These are phyloP conservation scores for Incurvaria masculella DNA, from an alignment of 2,888 invertebrate species.

Conservation along the genomic window DNA sequence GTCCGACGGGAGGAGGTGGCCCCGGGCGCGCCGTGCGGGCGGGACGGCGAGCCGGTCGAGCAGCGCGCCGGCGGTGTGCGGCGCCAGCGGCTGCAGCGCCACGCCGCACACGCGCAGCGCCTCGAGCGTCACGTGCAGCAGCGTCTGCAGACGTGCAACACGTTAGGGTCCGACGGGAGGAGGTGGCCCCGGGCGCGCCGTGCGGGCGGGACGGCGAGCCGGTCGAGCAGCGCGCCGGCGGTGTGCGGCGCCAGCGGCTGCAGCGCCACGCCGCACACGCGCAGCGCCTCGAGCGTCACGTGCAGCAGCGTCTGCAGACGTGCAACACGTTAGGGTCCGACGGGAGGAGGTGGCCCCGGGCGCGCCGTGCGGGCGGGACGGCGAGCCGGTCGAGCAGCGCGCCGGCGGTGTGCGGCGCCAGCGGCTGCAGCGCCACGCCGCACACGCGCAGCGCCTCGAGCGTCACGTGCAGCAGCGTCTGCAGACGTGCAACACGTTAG, in stretches of 20 bases:
- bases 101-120: constrained; percentile 76
- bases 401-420: constrained; percentile 71
- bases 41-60: constrained; percentile 64
- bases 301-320: constrained; percentile 69
- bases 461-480: constrained; percentile 66
- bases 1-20: too few species aligned
- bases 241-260: constrained; percentile 84
- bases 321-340: too few species aligned
- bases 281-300: constrained; percentile 78
- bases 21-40: too few species aligned
- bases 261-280: constrained; percentile 76
- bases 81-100: constrained; percentile 83
- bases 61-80: constrained; percentile 63
- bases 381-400: constrained; percentile 68
- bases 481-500: constrained; percentile 26
- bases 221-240: constrained; percentile 64
- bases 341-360: too few species aligned
- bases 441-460: constrained; percentile 73
- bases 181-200: too few species aligned
- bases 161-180: too few species aligned
- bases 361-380: constrained; percentile 23
- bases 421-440: constrained; percentile 79
- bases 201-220: constrained; percentile 57
- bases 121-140: constrained; percentile 83
- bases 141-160: constrained; percentile 63